Evolutionary conservation across 2,113 vertebrate species (phyloP), one percentile per base, ranked within the genome.

Genomic region (Bombycilla garrulus): DNA sequence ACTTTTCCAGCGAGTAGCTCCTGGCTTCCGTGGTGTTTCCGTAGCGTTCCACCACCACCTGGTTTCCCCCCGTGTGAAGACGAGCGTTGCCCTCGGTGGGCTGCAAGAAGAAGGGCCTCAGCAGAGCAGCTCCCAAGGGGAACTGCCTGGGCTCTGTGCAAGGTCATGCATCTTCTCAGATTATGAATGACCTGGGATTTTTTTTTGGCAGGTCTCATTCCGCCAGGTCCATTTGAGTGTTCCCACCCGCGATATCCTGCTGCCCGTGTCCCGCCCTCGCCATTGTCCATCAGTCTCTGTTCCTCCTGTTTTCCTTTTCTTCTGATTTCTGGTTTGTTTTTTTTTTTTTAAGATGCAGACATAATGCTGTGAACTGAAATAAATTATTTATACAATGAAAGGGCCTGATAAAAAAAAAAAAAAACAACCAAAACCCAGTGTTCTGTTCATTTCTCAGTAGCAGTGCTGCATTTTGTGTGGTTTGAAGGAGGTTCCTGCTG

Each of bases 321-420:
- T 8, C 2, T 5, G 76, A 95, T n/a, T 62, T 36, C 23, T 70
- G 24, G 76, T 83, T 12, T 70, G 11, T 36, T 48, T 72, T 47
- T 90, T 97, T 97, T 97, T 53, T 57, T 56, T 8, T 15, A 85
- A 94, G 95, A 96, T 94, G 86, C 96, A 89, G 95, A 97, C 94
- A 96, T 66, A 94, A 97, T 88, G 96, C 97, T 98, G 97, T 98
- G 97, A 97, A 97, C 95, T 62, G 96, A 98, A 98, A 98, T 98
- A 98, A 98, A 98, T 97, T 97, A 98, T 98, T 97, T 98, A 97
- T 98, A 97, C 95, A 86, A 92, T 67, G 95, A 97, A 97, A 95
- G 57, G 96, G 28, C 76, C 76, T 93, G 91, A 88, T 67, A 50
- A 88, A 94, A 95, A 93, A 91, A 58, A 61, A 38, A 62, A 65